phyloP scores from a whole-genome alignment of 2,888 invertebrate genomes.

The Orthonychiurus folsomi region DNA sequence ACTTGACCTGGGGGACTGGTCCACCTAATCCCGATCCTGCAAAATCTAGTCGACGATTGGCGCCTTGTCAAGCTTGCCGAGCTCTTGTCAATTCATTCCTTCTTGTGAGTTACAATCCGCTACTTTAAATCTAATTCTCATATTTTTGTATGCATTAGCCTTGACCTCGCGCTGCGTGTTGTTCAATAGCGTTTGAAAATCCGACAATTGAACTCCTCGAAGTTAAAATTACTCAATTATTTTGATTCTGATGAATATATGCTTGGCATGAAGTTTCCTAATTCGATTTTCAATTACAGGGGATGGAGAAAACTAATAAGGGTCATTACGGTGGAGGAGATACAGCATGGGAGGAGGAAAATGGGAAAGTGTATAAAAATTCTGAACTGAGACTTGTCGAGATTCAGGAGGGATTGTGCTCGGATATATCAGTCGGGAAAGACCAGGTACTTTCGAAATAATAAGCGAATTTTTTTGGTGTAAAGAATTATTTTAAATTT shows the following conservation, averaged over 20 bases:
- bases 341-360: constrained; percentile 86
- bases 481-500: not conserved
- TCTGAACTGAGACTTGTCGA: constrained; percentile 86
- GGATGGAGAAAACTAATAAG: constrained; percentile 69
- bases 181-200: too few species aligned
- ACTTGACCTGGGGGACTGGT: not conserved
- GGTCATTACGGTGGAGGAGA: constrained; percentile 89
- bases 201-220: constrained; percentile 13
- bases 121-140: too few species aligned
- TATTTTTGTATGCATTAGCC: too few species aligned
- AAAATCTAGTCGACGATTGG: constrained; percentile 45
- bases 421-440: constrained; percentile 60
- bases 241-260: constrained; percentile 9
- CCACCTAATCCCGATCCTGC: not conserved
- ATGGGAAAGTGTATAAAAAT: constrained; percentile 66
- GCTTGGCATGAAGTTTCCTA: constrained; percentile 14
- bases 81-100: constrained; percentile 65
- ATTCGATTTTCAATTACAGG: constrained; percentile 51
- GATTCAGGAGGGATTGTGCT: constrained; percentile 79
- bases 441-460: constrained; percentile 45
- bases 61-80: constrained; percentile 71
- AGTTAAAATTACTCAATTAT: constrained; percentile 8
- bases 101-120: constrained; percentile 48
- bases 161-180: too few species aligned
- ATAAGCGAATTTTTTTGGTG: too few species aligned